phyloP scores from a whole-genome alignment of 1,140 invertebrate genomes.

The Spodoptera frugiperda region DNA sequence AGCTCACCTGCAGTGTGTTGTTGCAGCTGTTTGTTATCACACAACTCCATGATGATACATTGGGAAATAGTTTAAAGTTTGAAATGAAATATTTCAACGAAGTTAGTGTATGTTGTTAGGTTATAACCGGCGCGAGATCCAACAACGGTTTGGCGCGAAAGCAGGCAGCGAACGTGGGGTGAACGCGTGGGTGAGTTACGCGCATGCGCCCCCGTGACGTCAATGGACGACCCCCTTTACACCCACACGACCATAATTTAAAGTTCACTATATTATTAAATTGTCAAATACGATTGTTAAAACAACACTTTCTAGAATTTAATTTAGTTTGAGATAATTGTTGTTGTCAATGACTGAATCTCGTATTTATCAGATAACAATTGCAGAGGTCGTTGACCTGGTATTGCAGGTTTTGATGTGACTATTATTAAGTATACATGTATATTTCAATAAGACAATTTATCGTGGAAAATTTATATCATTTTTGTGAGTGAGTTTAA shows the following conservation, averaged over 20 bases:
- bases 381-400: constrained; percentile 6
- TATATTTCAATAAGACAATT: too few relatives aligned
- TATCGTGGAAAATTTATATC: too few relatives aligned
- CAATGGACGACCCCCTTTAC: constrained; percentile 67
- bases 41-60: constrained; percentile 63
- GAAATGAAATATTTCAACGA: constrained; percentile 34
- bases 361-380: constrained; percentile 14
- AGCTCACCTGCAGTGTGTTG: constrained; percentile 71
- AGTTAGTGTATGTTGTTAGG: constrained; percentile 59
- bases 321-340: constrained; percentile 5
- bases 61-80: constrained; percentile 33
- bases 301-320: background rate
- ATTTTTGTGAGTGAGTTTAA: too few relatives aligned
- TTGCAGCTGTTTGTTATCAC: constrained; percentile 58
- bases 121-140: constrained; percentile 71
- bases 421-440: background rate
- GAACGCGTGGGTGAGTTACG: constrained; percentile 69
- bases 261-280: constrained; percentile 33
- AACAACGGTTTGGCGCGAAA: constrained; percentile 82
- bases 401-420: background rate
- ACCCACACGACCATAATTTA: constrained; percentile 55
- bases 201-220: constrained; percentile 79
- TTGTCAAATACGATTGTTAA: constrained; percentile 26
- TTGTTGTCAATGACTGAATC: background rate
- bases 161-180: constrained; percentile 52